Percentiles rank a stretch among this genome's conserved stretches.
phyloP scores from a whole-genome alignment of 1,140 invertebrate genomes.

The Leptopilina boulardi region DNA sequence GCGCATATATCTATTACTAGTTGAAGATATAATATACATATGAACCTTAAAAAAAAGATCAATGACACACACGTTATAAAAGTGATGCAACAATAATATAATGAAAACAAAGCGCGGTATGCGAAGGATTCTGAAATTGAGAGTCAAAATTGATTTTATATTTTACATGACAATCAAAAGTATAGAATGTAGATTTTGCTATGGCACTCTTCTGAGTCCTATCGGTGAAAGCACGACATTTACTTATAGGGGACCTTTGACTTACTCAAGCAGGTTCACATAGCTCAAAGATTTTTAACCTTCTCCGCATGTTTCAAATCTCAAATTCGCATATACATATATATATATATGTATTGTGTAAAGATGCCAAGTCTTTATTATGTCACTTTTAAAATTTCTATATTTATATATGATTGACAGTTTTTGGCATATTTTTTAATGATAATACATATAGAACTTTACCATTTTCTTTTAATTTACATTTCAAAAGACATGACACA shows the following conservation, averaged over 20 bases:
- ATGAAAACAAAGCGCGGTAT: not conserved
- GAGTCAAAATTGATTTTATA: not conserved
- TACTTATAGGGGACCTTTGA: conserved; percentile 56
- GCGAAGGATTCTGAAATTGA: not conserved
- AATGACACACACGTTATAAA: not conserved
- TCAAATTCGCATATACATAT: not conserved
- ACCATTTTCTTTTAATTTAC: no score
- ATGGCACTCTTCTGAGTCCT: conserved; percentile 49
- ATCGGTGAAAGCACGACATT: conserved; percentile 56
- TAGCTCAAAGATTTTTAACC: conserved; percentile 51
- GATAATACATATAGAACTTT: no score
- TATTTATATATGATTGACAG: no score
- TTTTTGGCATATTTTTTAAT: no score
- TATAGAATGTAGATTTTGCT: not conserved
- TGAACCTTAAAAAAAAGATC: not conserved
- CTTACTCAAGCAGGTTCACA: conserved; percentile 54
- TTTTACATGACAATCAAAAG: conserved; percentile 47
- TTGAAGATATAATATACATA: no score
- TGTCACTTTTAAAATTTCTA: no score
- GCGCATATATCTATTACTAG: no score
- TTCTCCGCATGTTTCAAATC: conserved; percentile 41
- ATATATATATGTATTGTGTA: no score
- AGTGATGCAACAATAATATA: not conserved
- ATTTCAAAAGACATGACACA: no score
- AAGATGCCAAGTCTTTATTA: not conserved